Evolutionary conservation across 2,113 vertebrate species (phyloP).

Genomic region (Hiodon alosoides): DNA sequence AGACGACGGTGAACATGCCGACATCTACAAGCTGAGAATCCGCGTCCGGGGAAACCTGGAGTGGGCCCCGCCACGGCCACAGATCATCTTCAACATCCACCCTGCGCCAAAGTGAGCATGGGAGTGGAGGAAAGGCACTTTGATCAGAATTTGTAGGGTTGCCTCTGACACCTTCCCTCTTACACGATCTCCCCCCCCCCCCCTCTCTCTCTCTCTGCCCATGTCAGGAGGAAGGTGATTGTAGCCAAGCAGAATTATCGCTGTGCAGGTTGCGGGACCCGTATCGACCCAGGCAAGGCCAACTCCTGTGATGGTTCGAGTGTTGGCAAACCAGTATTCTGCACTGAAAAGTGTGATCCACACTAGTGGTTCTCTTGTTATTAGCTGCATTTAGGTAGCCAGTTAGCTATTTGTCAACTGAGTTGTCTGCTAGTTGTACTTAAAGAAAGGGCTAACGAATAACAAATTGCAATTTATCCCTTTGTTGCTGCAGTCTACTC

Average conservation of each 20-base stretch:
- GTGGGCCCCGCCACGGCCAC: constrained; percentile 91
- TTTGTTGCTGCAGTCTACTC: no score
- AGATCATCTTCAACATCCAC: constrained; percentile 97
- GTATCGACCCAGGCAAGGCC: constrained; percentile 82
- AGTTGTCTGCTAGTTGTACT: no score
- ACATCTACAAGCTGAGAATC: constrained; percentile 93
- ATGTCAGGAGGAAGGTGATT: constrained; percentile 80
- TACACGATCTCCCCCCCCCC: not conserved
- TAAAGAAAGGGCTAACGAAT: no score
- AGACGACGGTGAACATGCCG: constrained; percentile 88
- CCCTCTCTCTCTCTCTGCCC: not conserved
- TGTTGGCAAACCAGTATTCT: no score
- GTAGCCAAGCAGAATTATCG: constrained; percentile 95
- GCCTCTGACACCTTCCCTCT: not conserved
- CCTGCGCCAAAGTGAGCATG: constrained; percentile 81
- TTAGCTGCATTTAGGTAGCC: no score
- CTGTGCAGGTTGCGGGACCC: constrained; percentile 91
- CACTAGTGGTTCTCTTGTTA: no score
- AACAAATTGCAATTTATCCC: no score
- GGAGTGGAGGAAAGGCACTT: accelerated
- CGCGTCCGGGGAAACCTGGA: constrained; percentile 93
- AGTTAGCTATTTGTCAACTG: no score
- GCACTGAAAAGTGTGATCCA: no score
- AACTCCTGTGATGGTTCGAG: no score
- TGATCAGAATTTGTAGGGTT: not conserved